Conservation (phyloP, 2,797 vertebrate genomes). For the Merluccius polli region DNA sequence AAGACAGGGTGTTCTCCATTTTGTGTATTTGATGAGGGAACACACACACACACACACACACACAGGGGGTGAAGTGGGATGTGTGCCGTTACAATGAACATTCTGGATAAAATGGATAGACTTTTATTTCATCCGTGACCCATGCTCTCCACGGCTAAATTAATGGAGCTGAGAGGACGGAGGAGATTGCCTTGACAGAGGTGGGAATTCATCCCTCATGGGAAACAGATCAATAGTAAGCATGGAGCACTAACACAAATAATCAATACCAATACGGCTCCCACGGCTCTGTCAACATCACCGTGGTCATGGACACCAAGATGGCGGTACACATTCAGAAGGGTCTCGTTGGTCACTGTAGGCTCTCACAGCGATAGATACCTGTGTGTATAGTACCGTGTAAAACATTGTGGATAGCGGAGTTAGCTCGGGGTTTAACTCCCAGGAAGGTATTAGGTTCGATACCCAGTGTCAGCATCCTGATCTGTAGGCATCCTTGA, state of each 20-base stretch:
- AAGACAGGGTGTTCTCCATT: too few species aligned
- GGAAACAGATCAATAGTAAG: conserved; percentile 1
- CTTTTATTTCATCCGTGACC: too few species aligned
- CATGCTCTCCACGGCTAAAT: not conserved
- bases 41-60: not conserved
- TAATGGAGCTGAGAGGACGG: not conserved
- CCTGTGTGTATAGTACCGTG: not conserved
- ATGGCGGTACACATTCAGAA: too few species aligned
- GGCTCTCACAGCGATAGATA: not conserved
- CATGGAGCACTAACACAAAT: not conserved
- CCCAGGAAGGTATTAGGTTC: not conserved
- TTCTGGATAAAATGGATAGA: too few species aligned
- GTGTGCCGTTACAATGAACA: too few species aligned
- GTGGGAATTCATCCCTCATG: not conserved
- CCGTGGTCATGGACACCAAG: not conserved
- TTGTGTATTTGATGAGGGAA: too few species aligned
- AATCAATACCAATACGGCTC: not conserved
- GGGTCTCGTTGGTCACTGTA: too few species aligned
- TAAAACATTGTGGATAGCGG: not conserved
- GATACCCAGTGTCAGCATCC: not conserved
- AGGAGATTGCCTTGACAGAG: not conserved
- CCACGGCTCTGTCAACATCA: not conserved
- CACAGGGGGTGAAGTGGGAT: not conserved
- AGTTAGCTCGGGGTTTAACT: not conserved
- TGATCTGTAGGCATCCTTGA: not conserved